Percentiles rank a stretch among this genome's conserved stretches.
phyloP scores from a whole-genome alignment of 2,113 vertebrate species.

The Spea multiplicata region DNA sequence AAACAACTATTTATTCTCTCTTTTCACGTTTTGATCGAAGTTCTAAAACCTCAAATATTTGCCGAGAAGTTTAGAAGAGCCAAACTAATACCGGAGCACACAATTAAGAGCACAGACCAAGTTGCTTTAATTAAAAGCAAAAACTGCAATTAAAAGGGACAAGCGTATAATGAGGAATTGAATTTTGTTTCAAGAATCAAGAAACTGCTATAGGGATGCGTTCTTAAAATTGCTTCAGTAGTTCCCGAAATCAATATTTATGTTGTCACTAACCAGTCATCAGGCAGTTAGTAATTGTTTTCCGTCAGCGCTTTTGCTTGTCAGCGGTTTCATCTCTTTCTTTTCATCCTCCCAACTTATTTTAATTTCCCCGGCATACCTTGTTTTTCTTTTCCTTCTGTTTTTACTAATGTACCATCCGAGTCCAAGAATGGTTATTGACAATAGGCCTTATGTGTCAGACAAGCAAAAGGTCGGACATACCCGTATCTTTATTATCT shows the following conservation, averaged over 20 bases:
- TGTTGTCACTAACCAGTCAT: constrained; percentile 22
- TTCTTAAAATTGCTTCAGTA: constrained; percentile 12
- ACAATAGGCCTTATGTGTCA: no score
- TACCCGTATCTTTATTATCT: no score
- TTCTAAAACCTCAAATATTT: no score
- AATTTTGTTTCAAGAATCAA: constrained; percentile 10
- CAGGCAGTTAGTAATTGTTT: constrained; percentile 36
- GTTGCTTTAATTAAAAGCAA: constrained; percentile 12
- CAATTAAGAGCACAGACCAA: not conserved
- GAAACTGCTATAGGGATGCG: not conserved
- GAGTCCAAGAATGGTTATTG: no score
- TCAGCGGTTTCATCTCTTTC: constrained; percentile 13
- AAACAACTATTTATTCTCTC: no score
- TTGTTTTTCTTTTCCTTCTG: not conserved
- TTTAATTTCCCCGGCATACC: not conserved
- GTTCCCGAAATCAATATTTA: constrained; percentile 26
- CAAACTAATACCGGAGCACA: not conserved
- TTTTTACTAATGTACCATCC: not conserved
- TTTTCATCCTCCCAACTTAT: constrained; percentile 12
- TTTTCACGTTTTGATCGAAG: no score
- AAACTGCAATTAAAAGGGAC: constrained; percentile 23
- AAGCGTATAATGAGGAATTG: constrained; percentile 8
- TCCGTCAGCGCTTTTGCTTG: constrained; percentile 47
- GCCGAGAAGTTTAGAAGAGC: no score
- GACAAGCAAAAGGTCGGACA: no score